A percentile compares a stretch with the other conserved stretches of the same genome.
Conservation (phyloP, 2,888 invertebrate species). For the Steinernema carpocapsae region DNA sequence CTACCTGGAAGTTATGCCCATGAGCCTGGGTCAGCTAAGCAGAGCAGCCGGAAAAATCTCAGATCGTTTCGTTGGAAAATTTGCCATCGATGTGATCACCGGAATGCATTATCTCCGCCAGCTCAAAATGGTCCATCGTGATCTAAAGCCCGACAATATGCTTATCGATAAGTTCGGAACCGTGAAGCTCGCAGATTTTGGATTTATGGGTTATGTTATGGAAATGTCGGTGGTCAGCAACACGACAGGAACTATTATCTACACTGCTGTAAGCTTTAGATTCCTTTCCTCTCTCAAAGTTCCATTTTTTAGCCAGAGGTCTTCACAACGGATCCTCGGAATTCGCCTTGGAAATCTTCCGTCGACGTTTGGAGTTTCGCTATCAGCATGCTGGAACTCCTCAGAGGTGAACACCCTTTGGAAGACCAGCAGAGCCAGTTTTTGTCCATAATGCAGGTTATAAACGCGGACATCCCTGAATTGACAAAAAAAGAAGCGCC, state of each 20-base stretch:
- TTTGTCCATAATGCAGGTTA: no score
- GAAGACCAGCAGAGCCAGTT: neutral
- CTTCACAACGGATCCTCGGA: no score
- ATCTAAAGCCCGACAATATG: constrained; percentile 1
- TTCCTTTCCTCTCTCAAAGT: neutral
- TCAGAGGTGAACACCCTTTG: neutral
- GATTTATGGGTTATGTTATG: neutral
- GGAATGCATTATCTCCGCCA: constrained; percentile 4
- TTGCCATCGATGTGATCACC: neutral
- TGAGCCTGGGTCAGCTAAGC: neutral
- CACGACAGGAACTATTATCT: neutral
- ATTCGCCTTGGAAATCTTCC: neutral
- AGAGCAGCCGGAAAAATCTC: neutral
- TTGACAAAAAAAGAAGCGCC: neutral
- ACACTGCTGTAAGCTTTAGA: neutral
- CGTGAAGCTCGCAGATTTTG: neutral
- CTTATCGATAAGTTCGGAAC: neutral
- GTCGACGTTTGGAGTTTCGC: constrained; percentile 1
- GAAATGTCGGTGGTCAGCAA: neutral
- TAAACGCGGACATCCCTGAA: neutral
- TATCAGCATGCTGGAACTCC: neutral
- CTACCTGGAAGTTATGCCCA: neutral
- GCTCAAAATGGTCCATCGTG: neutral
- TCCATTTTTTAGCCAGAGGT: neutral
- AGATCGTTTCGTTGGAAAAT: neutral